phyloP scores from a whole-genome alignment of 1,140 invertebrate genomes.

The Trachymyrmex cornetzi region DNA sequence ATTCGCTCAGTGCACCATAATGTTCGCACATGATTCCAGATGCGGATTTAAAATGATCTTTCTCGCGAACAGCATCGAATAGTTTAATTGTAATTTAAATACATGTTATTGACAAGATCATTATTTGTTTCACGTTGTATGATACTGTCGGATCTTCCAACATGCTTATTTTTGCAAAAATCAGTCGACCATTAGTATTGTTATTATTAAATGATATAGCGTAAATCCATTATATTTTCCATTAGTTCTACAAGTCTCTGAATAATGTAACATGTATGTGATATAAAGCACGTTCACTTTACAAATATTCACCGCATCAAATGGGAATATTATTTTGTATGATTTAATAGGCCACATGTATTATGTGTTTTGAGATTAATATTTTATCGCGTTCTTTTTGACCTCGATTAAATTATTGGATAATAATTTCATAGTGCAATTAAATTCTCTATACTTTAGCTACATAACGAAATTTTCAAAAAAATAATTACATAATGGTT shows the following conservation, averaged over 20 bases:
- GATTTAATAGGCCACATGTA: slow-evolving; percentile 22
- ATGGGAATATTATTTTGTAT: slow-evolving; percentile 47
- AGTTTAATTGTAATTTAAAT: slow-evolving; percentile 4
- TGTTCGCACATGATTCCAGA: background rate
- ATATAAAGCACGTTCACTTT: slow-evolving; percentile 21
- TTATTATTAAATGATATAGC: slow-evolving; percentile 48
- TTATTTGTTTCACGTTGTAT: background rate
- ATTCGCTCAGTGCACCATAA: slow-evolving; percentile 11
- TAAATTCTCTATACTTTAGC: background rate
- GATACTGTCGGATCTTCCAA: background rate
- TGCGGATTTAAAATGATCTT: background rate
- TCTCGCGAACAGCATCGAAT: no score
- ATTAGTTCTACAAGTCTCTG: slow-evolving; percentile 50
- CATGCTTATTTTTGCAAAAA: background rate
- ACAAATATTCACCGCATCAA: slow-evolving; percentile 38
- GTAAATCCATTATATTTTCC: slow-evolving; percentile 50
- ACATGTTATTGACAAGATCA: background rate
- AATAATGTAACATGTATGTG: slow-evolving; percentile 22
- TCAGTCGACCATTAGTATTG: slow-evolving; percentile 38
- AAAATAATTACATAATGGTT: background rate
- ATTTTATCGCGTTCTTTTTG: background rate
- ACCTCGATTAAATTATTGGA: background rate
- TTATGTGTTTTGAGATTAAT: slow-evolving; percentile 17
- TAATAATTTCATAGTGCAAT: slow-evolving; percentile 13
- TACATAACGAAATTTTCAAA: background rate